phyloP scores from a whole-genome alignment of 2,888 invertebrate genomes.

The Lasioglossum calceatum region DNA sequence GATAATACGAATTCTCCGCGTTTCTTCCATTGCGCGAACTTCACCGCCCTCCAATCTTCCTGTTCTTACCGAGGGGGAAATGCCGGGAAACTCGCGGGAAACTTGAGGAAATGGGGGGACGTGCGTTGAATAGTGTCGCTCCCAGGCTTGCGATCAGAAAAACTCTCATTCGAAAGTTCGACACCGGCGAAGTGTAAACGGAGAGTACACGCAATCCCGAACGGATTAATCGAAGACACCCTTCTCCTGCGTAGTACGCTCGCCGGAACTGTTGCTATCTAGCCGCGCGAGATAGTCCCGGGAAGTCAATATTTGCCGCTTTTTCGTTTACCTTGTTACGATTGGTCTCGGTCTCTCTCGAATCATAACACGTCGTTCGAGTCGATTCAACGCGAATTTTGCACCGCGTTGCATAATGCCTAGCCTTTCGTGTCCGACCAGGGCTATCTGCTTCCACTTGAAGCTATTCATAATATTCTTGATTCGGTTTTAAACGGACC shows the following conservation, averaged over 20 bases:
- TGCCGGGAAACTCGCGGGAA: conserved; percentile 6
- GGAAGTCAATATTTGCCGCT: not conserved
- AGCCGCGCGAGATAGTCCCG: not conserved
- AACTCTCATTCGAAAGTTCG: not conserved
- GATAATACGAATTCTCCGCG: conserved; percentile 50
- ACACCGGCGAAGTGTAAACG: not conserved
- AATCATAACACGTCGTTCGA: not conserved
- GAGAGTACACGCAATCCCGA: not conserved
- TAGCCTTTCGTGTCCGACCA: too few species aligned
- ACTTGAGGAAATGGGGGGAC: not conserved
- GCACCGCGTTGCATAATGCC: too few species aligned
- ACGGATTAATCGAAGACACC: not conserved
- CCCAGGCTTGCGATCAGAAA: not conserved
- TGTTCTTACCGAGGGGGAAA: not conserved
- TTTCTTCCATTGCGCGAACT: conserved; percentile 35
- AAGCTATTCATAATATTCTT: too few species aligned
- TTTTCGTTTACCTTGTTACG: not conserved
- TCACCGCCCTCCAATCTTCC: not conserved
- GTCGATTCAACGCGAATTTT: too few species aligned
- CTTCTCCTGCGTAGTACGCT: not conserved
- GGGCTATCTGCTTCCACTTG: too few species aligned
- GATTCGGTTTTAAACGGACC: too few species aligned
- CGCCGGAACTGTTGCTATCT: not conserved
- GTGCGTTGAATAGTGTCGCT: conserved; percentile 4
- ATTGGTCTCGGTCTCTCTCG: not conserved